Conservation (phyloP, 2,113 vertebrate genomes). For the Lipotes vexillifer region DNA sequence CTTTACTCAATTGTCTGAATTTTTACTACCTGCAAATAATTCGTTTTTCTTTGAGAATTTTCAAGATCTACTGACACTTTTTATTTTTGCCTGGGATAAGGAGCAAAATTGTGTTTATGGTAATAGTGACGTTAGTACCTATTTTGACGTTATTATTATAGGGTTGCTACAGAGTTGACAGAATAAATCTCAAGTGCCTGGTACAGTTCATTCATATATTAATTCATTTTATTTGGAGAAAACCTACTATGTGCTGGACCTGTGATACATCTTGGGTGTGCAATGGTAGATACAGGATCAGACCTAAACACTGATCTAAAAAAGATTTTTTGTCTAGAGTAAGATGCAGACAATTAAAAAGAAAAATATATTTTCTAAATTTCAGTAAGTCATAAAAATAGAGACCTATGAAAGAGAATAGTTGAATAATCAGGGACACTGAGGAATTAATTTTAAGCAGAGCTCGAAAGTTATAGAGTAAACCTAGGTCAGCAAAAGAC, state of each 20-base stretch:
- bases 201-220: neutral
- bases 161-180: neutral
- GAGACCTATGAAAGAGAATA: neutral
- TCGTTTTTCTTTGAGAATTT: conserved; percentile 60
- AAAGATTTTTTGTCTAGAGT: neutral
- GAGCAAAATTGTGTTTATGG: neutral
- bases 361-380: neutral
- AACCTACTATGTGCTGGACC: neutral
- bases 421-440: neutral
- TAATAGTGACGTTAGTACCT: neutral
- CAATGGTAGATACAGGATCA: neutral
- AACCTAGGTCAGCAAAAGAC: neutral
- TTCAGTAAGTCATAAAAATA: neutral
- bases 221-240: neutral
- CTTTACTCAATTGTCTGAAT: conserved; percentile 23
- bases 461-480: neutral
- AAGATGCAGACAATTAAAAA: neutral
- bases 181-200: neutral
- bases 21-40: conserved; percentile 57
- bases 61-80: conserved; percentile 49
- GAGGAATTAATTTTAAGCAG: neutral
- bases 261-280: neutral
- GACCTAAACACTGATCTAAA: neutral
- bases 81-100: neutral
- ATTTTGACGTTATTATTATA: neutral